Conservation (phyloP, 2,797 vertebrate species). For the Phataginus tricuspis region DNA sequence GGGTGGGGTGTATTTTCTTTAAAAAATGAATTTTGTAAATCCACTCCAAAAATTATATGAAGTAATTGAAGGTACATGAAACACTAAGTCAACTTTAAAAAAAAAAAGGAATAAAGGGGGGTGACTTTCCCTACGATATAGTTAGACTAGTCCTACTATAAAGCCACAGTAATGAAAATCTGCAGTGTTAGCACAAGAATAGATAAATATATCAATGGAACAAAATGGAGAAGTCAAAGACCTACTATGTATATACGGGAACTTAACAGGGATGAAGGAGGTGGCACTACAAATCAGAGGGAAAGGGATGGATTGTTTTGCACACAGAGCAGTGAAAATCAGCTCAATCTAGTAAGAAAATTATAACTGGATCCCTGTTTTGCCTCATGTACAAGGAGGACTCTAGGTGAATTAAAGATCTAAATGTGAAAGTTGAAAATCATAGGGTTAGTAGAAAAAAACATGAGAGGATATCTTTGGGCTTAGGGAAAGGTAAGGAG, state of each 20-base stretch:
- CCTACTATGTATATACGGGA: not conserved
- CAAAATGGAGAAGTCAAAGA: not conserved
- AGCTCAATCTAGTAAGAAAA: not conserved
- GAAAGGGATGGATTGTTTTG: not conserved
- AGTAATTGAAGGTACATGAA: not conserved
- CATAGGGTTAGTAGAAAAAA: not conserved
- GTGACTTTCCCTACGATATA: not conserved
- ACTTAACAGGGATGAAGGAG: not conserved
- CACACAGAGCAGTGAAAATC: not conserved
- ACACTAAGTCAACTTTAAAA: not conserved
- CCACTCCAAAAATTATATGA: not conserved
- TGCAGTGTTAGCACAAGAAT: not conserved
- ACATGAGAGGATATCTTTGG: not conserved
- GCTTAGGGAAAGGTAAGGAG: not conserved
- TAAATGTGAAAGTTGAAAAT: not conserved
- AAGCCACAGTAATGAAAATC: not conserved
- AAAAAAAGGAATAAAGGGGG: not conserved
- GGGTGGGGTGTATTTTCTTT: not conserved
- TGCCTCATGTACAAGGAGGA: not conserved
- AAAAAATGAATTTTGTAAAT: conserved; percentile 1
- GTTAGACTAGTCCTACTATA: not conserved
- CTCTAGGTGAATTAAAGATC: not conserved
- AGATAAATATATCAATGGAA: not conserved
- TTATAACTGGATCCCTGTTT: not conserved
- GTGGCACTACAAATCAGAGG: fast-evolving